Base-by-base conservation (phyloP, 2,113 vertebrate species). In the Rhodinocichla rosea region DNA sequence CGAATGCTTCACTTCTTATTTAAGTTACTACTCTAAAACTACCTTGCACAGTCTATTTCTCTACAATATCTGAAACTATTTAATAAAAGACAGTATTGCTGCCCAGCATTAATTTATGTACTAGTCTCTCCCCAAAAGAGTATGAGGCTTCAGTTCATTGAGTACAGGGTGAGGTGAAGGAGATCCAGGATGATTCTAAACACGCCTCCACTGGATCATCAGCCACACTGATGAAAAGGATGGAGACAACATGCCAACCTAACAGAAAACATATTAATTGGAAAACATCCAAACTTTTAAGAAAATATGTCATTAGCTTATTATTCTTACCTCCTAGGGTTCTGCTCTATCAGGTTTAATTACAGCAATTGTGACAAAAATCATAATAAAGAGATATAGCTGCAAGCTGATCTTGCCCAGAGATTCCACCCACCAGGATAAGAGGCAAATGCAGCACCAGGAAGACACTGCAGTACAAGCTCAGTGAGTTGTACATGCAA, bases 351-450 rank as follows among this genome's bases (percentile, higher is more conserved):
- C 87, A 80, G 21, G 16, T 76, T 93, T 92, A 89, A 92, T 90
- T 93, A 92, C 47, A 85, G 79, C 23, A 86, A n/a, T 35, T 90
- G 78, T 75, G 71, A 94, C 44, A 92, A 92, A 95, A 95, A 81
- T 60, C 55, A 64, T 33, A 74, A 49, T 74, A 83, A 90, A 79
- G 60, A 90, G 28, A 59, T 50, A 56, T 1, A 83, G 88, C 56
- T 84, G 52, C 57, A 93, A 88, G 87, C 40, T 78, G 33, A 69
- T 78, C 52, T 84, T 89, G 49, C 57, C 82, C 65, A 89, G 59
- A 80, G 39, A 86, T 80, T 80, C 21, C 35, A 88, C 39, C 20
- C 39, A 62, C 39, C 8, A 59, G 30, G 13, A 19, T 33, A 79
- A 85, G 52, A 87, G 35, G 35, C 75, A 80, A 85, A 89, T 19